Conservation (phyloP, 2,797 vertebrate species). For the Chaetodon trifasciatus region DNA sequence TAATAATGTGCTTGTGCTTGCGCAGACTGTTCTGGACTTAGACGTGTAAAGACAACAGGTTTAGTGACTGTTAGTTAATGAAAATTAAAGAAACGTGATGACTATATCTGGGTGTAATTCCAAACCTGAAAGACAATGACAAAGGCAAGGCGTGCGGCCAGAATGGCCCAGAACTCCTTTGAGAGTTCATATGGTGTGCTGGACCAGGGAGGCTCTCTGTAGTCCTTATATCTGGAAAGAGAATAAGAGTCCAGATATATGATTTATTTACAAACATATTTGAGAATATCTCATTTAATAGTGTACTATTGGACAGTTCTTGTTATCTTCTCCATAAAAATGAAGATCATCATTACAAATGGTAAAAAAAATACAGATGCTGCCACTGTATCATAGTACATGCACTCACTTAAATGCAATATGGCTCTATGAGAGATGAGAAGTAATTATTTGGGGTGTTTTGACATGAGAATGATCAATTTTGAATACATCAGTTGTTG, state of each 20-base stretch:
- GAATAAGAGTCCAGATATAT: neutral
- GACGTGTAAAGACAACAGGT: too few relatives aligned
- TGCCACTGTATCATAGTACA: neutral
- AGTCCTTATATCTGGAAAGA: constrained; percentile 90
- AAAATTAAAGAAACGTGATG: too few relatives aligned
- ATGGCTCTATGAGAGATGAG: neutral
- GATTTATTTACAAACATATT: neutral
- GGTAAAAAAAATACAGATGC: neutral
- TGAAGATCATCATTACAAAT: neutral
- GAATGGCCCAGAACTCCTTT: constrained; percentile 95
- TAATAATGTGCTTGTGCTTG: too few relatives aligned
- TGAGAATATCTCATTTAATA: neutral
- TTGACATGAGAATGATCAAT: neutral
- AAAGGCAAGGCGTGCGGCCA: constrained; percentile 94
- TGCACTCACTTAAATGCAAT: neutral
- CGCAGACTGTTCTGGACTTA: too few relatives aligned
- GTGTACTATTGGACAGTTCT: neutral
- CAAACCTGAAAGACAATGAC: constrained; percentile 96
- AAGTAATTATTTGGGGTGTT: too few relatives aligned
- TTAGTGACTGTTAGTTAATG: too few relatives aligned
- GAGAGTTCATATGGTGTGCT: constrained; percentile 92
- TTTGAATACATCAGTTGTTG: neutral
- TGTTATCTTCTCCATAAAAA: neutral
- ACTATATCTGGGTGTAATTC: neutral
- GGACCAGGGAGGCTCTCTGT: constrained; percentile 94